A percentile compares a stretch with the other conserved stretches of the same genome.
These are phyloP conservation scores for Podabrus alpinus DNA, from an alignment of 2,888 invertebrate species.

Conservation along the genomic window DNA sequence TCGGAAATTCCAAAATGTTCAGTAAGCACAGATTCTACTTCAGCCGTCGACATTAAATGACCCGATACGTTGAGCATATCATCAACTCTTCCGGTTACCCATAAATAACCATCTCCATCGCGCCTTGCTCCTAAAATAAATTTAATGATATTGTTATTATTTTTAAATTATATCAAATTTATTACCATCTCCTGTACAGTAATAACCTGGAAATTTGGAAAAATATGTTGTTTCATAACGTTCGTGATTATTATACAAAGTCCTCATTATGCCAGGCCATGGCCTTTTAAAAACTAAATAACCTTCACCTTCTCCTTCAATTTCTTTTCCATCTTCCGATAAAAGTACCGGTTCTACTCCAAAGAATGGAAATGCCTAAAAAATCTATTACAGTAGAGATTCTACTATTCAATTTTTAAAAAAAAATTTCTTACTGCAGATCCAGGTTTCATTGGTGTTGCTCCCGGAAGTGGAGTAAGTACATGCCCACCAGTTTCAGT, in stretches of 20 bases:
- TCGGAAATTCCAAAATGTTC: slow-evolving; percentile 84
- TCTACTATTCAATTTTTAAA: neutral
- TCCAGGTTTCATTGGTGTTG: slow-evolving; percentile 96
- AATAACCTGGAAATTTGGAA: slow-evolving; percentile 94
- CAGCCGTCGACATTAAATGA: slow-evolving; percentile 95
- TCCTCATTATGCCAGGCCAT: slow-evolving; percentile 99
- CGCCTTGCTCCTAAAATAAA: slow-evolving; percentile 75
- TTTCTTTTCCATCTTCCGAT: slow-evolving; percentile 83
- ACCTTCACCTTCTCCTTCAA: slow-evolving; percentile 90
- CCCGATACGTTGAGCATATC: slow-evolving; percentile 99
- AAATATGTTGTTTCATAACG: slow-evolving; percentile 93
- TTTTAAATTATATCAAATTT: slow-evolving; percentile 11
- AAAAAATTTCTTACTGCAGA: slow-evolving; percentile 80
- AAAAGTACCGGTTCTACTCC: slow-evolving; percentile 89
- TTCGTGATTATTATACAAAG: slow-evolving; percentile 88
- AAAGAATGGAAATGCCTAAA: slow-evolving; percentile 93
- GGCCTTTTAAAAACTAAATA: slow-evolving; percentile 92
- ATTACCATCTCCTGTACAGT: slow-evolving; percentile 96
- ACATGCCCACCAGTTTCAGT: slow-evolving; percentile 99
- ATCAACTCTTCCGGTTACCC: slow-evolving; percentile 96
- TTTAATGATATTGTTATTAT: slow-evolving; percentile 13
- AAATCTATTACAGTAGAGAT: neutral
- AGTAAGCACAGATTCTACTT: slow-evolving; percentile 83
- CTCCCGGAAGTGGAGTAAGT: slow-evolving; percentile 93
- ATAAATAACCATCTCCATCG: slow-evolving; percentile 92